Conservation (phyloP, 2,888 invertebrate species). For the Neoscelio sp. region DNA sequence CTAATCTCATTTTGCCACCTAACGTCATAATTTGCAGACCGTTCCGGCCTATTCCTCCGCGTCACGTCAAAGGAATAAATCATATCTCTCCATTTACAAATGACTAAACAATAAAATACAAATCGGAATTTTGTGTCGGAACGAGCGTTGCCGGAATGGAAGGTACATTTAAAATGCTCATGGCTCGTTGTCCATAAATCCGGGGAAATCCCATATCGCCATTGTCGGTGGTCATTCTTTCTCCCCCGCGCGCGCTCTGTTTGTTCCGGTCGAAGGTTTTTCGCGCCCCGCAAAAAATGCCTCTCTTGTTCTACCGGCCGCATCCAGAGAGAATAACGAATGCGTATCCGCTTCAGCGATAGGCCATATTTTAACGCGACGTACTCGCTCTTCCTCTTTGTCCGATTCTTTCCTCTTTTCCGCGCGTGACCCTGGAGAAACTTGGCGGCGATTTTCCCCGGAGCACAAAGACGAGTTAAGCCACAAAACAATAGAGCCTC, state of each 20-base stretch:
- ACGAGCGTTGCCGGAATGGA: conserved; percentile 44
- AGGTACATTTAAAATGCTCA: conserved; percentile 55
- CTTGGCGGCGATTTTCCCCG: conserved; percentile 34
- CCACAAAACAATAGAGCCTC: conserved; percentile 61
- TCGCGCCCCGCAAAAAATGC: conserved; percentile 53
- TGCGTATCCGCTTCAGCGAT: conserved; percentile 65
- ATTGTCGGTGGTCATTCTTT: conserved; percentile 58
- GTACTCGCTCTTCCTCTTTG: conserved; percentile 39
- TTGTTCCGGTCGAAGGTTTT: conserved; percentile 65
- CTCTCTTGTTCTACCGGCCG: conserved; percentile 56
- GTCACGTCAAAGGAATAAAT: conserved; percentile 33
- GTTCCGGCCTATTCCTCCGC: neutral
- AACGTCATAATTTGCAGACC: neutral
- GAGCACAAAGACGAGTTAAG: conserved; percentile 59
- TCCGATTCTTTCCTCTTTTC: conserved; percentile 28
- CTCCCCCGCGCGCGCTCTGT: conserved; percentile 36
- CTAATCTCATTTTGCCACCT: neutral
- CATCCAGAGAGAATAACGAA: conserved; percentile 62
- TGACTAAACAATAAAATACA: conserved; percentile 58
- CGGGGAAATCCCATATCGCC: conserved; percentile 57
- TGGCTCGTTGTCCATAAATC: conserved; percentile 47
- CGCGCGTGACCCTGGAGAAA: conserved; percentile 16
- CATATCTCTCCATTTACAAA: conserved; percentile 52
- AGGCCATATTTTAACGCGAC: conserved; percentile 65
- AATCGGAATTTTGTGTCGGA: conserved; percentile 33